A percentile compares a stretch with the other conserved stretches of the same genome.
phyloP scores from a whole-genome alignment of 2,888 invertebrate species.

The Oxycera nigricornis region DNA sequence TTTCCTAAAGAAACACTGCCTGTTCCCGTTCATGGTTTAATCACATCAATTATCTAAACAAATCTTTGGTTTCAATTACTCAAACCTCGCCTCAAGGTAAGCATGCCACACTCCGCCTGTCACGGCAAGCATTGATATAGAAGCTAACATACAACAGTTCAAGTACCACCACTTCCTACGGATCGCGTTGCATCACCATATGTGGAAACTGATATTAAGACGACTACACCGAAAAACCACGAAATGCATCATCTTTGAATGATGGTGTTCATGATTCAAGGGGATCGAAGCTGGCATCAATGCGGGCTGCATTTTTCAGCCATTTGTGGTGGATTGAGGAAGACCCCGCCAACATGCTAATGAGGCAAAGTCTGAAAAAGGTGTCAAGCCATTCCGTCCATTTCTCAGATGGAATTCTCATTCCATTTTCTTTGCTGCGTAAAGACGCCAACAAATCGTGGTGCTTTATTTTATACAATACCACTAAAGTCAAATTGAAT shows the following conservation, averaged over 20 bases:
- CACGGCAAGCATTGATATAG: background rate
- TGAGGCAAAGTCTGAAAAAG: background rate
- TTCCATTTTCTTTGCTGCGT: background rate
- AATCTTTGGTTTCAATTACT: background rate
- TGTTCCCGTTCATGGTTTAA: too few relatives aligned
- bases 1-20: too few relatives aligned
- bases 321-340: background rate
- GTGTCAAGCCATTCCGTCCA: background rate
- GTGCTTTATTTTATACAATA: background rate
- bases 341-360: background rate
- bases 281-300: background rate
- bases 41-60: too few relatives aligned
- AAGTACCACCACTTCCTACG: background rate
- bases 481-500: background rate
- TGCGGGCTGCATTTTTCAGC: background rate
- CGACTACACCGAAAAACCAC: background rate
- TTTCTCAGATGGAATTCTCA: background rate
- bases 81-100: background rate
- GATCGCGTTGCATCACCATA: background rate
- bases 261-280: background rate
- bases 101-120: background rate
- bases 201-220: background rate
- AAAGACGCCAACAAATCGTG: background rate
- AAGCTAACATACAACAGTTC: background rate
- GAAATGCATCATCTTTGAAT: background rate